Evolutionary conservation across 2,797 vertebrate species (phyloP).

Genomic region (Sebastes goodei): DNA sequence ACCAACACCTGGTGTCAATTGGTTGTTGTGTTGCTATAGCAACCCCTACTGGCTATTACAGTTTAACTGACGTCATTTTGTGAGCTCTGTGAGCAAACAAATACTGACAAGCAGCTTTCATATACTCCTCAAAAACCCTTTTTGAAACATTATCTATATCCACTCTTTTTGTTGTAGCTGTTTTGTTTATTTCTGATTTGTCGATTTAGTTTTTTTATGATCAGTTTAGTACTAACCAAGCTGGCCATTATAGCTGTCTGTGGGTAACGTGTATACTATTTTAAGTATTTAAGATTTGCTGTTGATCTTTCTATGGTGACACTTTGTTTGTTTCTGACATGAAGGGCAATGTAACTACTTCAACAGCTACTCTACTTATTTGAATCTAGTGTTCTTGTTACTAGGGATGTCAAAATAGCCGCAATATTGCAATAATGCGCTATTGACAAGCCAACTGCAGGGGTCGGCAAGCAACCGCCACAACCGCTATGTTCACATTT

Average conservation of each 20-base stretch:
- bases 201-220: background rate
- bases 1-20: background rate
- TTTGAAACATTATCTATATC: background rate
- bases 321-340: too few relatives aligned
- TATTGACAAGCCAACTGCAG: too few relatives aligned
- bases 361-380: accelerated
- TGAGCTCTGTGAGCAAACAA: background rate
- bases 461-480: accelerated
- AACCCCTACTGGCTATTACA: background rate
- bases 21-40: background rate
- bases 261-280: background rate
- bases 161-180: background rate
- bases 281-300: too few relatives aligned
- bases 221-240: background rate
- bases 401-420: accelerated
- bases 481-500: too few relatives aligned
- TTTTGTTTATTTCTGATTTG: background rate
- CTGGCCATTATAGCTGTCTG: background rate
- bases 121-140: background rate
- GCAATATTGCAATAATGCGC: too few relatives aligned
- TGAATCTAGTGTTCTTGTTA: too few relatives aligned
- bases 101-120: background rate
- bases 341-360: too few relatives aligned
- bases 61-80: background rate
- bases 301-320: too few relatives aligned